Percentiles rank a stretch among this genome's conserved stretches.
Conservation (phyloP, 1,140 invertebrate species). For the Drosophila kikkawai region DNA sequence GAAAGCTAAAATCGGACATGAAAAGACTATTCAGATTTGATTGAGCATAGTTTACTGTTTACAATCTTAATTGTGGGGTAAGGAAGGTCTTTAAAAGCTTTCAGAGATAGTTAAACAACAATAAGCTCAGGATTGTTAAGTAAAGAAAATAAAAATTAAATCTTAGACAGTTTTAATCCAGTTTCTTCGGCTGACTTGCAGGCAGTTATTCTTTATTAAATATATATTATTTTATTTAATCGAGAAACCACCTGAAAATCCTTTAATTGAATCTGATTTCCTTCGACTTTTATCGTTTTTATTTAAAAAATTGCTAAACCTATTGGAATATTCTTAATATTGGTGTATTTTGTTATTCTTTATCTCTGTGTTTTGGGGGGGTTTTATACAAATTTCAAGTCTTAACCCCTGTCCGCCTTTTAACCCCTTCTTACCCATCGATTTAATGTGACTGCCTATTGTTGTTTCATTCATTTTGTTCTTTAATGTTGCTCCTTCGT, state of each 20-base stretch:
- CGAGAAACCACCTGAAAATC: not conserved
- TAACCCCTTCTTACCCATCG: not conserved
- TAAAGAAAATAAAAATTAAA: not conserved
- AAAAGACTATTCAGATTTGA: not conserved
- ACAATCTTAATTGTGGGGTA: not conserved
- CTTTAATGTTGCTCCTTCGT: slow-evolving; percentile 40
- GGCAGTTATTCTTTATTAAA: not conserved
- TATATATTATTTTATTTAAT: not conserved
- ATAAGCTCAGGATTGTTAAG: not conserved
- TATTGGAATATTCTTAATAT: not conserved
- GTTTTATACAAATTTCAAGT: not conserved
- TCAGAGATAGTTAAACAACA: not conserved
- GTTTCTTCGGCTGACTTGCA: not conserved
- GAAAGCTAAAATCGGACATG: not conserved
- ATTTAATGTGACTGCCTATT: slow-evolving; percentile 24
- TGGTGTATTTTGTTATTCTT: not conserved
- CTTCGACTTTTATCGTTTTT: not conserved
- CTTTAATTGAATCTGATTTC: not conserved
- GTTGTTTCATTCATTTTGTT: slow-evolving; percentile 36
- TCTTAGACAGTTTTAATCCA: not conserved
- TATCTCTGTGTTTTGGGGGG: not conserved
- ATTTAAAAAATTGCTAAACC: not conserved
- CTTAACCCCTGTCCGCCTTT: not conserved
- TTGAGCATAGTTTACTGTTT: not conserved
- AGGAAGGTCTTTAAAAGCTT: not conserved